These are phyloP conservation scores for Lutjanus campechanus DNA, from an alignment of 2,797 vertebrate species.

Conservation along the genomic window DNA sequence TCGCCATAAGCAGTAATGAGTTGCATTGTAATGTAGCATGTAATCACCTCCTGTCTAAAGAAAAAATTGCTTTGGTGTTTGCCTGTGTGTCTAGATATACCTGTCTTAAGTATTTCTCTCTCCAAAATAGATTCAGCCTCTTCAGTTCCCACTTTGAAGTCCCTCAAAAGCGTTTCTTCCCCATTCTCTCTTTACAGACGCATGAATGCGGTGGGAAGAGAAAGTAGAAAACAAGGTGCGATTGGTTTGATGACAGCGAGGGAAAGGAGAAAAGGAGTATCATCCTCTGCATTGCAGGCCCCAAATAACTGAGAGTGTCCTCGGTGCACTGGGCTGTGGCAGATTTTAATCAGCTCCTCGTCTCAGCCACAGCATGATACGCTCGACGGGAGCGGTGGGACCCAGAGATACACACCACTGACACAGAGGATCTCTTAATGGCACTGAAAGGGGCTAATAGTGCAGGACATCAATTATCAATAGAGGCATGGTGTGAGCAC, in stretches of 20 bases:
- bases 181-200: conserved; percentile 24
- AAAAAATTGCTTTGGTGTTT: conserved; percentile 51
- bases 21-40: conserved; percentile 74
- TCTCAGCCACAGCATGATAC: conserved; percentile 58
- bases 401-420: conserved; percentile 41
- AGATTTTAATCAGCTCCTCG: conserved; percentile 80
- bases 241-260: conserved; percentile 59
- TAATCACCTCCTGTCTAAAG: conserved; percentile 68
- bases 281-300: conserved; percentile 72
- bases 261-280: conserved; percentile 46
- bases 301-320: conserved; percentile 69
- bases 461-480: conserved; percentile 71
- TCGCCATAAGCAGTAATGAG: conserved; percentile 76
- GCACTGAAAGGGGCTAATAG: conserved; percentile 67
- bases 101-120: conserved; percentile 43
- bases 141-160: conserved; percentile 63
- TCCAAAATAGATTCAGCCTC: conserved; percentile 48
- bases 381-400: conserved; percentile 51
- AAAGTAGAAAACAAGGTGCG: conserved; percentile 47
- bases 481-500: conserved; percentile 37
- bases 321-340: conserved; percentile 73
- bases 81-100: conserved; percentile 57
- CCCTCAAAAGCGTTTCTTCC: conserved; percentile 51
- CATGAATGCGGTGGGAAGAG: conserved; percentile 26
- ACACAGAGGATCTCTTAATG: conserved; percentile 59